Conservation (phyloP, 2,888 invertebrate genomes). For the Smittia aterrima region DNA sequence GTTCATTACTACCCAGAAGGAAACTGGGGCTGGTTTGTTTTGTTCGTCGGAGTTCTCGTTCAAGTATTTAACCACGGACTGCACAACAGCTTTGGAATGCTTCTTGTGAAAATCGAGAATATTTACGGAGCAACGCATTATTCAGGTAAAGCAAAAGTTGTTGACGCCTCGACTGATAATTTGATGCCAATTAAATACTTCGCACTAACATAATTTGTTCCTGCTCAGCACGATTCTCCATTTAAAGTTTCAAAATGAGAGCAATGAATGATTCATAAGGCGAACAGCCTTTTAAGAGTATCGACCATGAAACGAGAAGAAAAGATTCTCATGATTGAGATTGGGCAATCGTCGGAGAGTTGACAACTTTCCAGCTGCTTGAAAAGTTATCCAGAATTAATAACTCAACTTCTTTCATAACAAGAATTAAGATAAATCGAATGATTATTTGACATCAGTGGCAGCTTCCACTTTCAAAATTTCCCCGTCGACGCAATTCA, state of each 20-base stretch:
- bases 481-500: neutral
- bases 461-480: neutral
- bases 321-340: too few species aligned
- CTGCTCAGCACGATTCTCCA: too few species aligned
- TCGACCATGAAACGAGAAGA: neutral
- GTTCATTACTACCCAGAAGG: constrained; percentile 83
- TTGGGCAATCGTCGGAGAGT: too few species aligned
- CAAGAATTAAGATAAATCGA: too few species aligned
- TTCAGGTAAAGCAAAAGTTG: constrained; percentile 38
- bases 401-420: too few species aligned
- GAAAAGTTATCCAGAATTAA: too few species aligned
- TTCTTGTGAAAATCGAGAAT: constrained; percentile 50
- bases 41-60: constrained; percentile 68
- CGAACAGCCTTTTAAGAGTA: neutral
- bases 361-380: too few species aligned
- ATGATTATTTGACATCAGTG: neutral
- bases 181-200: too few species aligned
- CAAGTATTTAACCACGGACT: constrained; percentile 73
- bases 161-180: too few species aligned
- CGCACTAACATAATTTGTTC: too few species aligned
- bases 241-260: neutral
- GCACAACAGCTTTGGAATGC: constrained; percentile 61
- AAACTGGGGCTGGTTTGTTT: constrained; percentile 83
- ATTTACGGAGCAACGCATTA: neutral
- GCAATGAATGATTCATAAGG: neutral